phyloP scores from a whole-genome alignment of 2,888 invertebrate species.

The Baronia brevicornis region DNA sequence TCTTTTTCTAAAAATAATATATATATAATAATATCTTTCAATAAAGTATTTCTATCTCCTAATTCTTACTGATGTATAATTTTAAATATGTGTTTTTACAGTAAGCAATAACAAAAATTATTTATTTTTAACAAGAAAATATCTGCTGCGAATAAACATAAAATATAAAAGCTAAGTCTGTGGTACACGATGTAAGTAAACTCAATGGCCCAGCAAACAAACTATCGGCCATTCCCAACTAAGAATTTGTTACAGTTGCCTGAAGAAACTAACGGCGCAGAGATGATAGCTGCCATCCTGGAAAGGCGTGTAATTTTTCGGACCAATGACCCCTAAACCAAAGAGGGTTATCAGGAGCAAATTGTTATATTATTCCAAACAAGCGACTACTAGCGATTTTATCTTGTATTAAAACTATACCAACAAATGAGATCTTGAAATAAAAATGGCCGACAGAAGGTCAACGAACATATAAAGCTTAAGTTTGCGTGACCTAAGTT shows the following conservation, averaged over 20 bases:
- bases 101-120: too few relatives aligned
- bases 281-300: constrained; percentile 1
- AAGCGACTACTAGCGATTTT: neutral
- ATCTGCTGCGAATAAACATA: too few relatives aligned
- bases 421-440: too few relatives aligned
- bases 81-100: too few relatives aligned
- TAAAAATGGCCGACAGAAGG: too few relatives aligned
- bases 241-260: neutral
- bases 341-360: constrained; percentile 2
- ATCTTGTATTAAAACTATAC: neutral
- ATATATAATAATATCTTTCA: too few relatives aligned
- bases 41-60: too few relatives aligned
- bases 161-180: neutral
- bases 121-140: too few relatives aligned
- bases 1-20: too few relatives aligned
- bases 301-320: constrained; percentile 11
- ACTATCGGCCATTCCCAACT: neutral
- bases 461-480: too few relatives aligned
- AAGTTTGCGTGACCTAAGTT: too few relatives aligned
- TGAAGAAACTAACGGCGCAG: neutral
- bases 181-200: neutral
- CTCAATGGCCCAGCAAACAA: neutral
- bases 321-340: constrained; percentile 10
- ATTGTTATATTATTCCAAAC: neutral
- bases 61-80: too few relatives aligned